Evolutionary conservation across 2,113 vertebrate genomes (phyloP).

Genomic region (Ellobius talpinus): DNA sequence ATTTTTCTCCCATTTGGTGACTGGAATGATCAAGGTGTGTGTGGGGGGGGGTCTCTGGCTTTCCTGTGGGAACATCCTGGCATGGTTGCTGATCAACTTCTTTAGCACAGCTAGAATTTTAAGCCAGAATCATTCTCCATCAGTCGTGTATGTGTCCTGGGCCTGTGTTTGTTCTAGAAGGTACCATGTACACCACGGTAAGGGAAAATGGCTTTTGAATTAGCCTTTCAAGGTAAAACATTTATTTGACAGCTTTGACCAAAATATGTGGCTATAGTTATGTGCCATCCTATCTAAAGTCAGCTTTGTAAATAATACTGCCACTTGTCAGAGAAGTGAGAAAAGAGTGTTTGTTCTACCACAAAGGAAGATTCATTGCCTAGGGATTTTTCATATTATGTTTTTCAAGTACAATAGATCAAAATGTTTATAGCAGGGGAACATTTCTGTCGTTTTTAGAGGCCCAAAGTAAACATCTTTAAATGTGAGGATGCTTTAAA

Average conservation of each 20-base stretch:
- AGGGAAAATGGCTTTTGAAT: conserved; percentile 43
- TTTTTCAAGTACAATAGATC: conserved; percentile 58
- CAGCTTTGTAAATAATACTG: conserved; percentile 63
- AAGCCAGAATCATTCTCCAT: not conserved
- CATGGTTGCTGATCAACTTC: not conserved
- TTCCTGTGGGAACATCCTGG: conserved; percentile 58
- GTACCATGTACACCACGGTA: not conserved
- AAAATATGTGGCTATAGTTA: conserved; percentile 46
- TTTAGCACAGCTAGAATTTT: conserved; percentile 49
- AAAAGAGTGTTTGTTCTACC: conserved; percentile 14
- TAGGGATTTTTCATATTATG: conserved; percentile 54
- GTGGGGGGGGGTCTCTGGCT: conserved; percentile 32
- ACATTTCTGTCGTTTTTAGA: conserved; percentile 68
- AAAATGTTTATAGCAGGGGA: conserved; percentile 62
- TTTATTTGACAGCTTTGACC: conserved; percentile 65
- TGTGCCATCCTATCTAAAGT: conserved; percentile 17
- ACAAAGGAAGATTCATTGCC: conserved; percentile 55
- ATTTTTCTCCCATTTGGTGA: conserved; percentile 56
- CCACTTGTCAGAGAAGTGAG: conserved; percentile 45
- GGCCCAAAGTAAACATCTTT: conserved; percentile 67
- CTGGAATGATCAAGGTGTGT: conserved; percentile 58
- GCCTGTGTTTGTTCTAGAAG: not conserved
- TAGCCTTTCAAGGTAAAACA: conserved; percentile 31
- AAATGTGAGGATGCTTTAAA: conserved; percentile 76
- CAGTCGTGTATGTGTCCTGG: not conserved